Conservation (phyloP, 2,888 invertebrate genomes). For the Tanytarsus gracilentus region DNA sequence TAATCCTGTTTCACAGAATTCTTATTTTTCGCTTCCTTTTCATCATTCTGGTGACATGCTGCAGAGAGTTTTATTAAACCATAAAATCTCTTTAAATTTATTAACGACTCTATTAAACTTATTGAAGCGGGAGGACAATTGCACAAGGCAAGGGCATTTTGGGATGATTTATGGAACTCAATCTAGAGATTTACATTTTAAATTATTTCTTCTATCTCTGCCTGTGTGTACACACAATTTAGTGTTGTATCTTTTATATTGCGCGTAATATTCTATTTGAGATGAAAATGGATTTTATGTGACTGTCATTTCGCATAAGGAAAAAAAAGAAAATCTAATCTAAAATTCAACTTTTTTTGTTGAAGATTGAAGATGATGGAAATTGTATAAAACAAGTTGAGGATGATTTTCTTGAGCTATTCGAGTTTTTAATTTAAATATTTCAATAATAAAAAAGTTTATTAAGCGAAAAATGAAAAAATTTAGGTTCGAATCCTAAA, state of each 20-base stretch:
- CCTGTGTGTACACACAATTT: constrained; percentile 1
- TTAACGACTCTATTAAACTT: constrained; percentile 15
- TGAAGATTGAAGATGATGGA: background rate
- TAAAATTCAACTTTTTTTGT: background rate
- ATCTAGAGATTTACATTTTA: constrained; percentile 9
- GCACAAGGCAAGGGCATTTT: background rate
- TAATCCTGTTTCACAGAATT: constrained; percentile 24
- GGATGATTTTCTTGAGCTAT: too few species aligned
- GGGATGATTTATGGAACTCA: constrained; percentile 11
- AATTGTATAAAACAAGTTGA: too few species aligned
- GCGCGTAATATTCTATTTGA: too few species aligned
- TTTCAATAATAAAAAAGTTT: too few species aligned
- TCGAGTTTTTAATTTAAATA: too few species aligned
- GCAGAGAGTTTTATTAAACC: constrained; percentile 17
- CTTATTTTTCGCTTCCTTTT: too few species aligned
- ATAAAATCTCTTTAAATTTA: constrained; percentile 28
- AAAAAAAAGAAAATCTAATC: background rate
- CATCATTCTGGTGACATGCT: background rate
- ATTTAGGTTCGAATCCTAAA: too few species aligned
- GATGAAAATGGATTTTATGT: background rate
- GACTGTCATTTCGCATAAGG: background rate
- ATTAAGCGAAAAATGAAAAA: too few species aligned
- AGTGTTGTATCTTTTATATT: background rate
- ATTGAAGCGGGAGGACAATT: constrained; percentile 9
- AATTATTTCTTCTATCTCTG: too few species aligned